These are phyloP conservation scores for Anguilla marmorata DNA, from an alignment of 2,797 vertebrate genomes.

Conservation along the genomic window DNA sequence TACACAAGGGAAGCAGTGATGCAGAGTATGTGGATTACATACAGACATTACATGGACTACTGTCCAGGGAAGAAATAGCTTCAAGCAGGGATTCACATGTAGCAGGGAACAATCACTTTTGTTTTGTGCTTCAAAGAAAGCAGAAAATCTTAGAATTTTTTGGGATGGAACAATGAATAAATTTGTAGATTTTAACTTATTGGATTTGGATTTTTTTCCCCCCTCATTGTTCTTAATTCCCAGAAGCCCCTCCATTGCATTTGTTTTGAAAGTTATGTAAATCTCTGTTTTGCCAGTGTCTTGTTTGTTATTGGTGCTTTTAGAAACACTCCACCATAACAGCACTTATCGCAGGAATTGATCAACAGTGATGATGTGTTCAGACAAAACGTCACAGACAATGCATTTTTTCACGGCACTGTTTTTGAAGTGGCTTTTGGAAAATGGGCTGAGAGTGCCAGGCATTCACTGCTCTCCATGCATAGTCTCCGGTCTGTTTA, in stretches of 20 bases:
- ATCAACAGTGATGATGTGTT: not conserved
- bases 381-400: not conserved
- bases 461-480: constrained; percentile 6
- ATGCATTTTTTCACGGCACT: not conserved
- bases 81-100: not conserved
- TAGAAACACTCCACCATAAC: not conserved
- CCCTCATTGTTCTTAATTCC: too few species aligned
- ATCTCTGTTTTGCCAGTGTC: not conserved
- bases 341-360: not conserved
- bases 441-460: not conserved
- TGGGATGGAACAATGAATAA: not conserved
- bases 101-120: not conserved
- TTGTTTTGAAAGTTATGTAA: not conserved
- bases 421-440: constrained; percentile 13
- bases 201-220: too few species aligned
- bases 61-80: constrained; percentile 1
- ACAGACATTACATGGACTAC: not conserved
- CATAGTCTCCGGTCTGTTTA: constrained; percentile 16
- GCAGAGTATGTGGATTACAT: not conserved
- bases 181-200: too few species aligned
- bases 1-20: not conserved
- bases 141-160: not conserved
- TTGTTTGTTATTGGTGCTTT: not conserved
- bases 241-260: too few species aligned
- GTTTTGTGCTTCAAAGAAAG: not conserved